phyloP scores from a whole-genome alignment of 1,140 invertebrate genomes.

The Macrobrachium rosenbergii region DNA sequence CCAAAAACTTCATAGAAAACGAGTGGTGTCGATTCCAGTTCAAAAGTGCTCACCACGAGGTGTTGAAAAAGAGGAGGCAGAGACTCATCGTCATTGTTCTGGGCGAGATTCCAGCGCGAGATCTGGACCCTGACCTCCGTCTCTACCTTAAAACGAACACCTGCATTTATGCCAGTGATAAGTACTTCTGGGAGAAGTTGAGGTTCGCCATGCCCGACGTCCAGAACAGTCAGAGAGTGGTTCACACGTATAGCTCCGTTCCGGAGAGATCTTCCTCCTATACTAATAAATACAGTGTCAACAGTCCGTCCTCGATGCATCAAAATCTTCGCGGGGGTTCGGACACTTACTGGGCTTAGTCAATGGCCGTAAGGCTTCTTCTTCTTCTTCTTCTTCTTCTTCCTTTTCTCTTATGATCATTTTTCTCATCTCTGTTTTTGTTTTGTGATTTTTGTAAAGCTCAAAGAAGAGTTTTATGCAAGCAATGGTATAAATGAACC shows the following conservation, averaged over 20 bases:
- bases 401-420: background rate
- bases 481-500: no score
- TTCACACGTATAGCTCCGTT: conserved; percentile 57
- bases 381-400: background rate
- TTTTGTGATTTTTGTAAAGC: background rate
- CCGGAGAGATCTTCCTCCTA: conserved; percentile 48
- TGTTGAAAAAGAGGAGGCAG: conserved; percentile 82
- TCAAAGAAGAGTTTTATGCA: no score
- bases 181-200: conserved; percentile 94
- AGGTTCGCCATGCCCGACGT: conserved; percentile 69
- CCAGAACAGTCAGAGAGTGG: conserved; percentile 44
- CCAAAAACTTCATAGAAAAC: conserved; percentile 92
- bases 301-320: conserved; percentile 56
- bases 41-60: conserved; percentile 91
- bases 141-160: conserved; percentile 91
- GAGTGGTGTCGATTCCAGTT: conserved; percentile 96
- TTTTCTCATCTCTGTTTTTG: background rate
- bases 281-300: conserved; percentile 62
- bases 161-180: conserved; percentile 90
- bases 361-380: background rate
- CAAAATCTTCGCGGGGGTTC: conserved; percentile 53
- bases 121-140: conserved; percentile 90
- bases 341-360: conserved; percentile 66
- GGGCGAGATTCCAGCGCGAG: conserved; percentile 85
- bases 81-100: conserved; percentile 88